phyloP scores from a whole-genome alignment of 2,113 vertebrate species.

The Cygnus buccinator region DNA sequence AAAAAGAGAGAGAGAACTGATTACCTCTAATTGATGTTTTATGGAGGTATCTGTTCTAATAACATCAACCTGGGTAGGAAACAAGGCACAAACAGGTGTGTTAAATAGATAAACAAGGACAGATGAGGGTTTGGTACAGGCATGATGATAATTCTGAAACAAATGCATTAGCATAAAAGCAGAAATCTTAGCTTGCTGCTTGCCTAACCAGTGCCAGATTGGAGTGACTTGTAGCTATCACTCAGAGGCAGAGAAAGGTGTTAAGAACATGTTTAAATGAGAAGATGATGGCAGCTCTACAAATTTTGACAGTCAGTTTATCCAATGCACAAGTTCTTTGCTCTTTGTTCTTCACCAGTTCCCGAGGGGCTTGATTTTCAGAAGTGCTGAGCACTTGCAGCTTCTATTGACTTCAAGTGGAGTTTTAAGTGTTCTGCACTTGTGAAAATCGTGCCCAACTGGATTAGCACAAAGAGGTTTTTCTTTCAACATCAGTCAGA shows the following conservation, averaged over 20 bases:
- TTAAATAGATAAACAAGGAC: slow-evolving; percentile 9
- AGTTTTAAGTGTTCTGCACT: slow-evolving; percentile 64
- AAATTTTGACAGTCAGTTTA: slow-evolving; percentile 69
- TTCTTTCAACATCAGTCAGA: slow-evolving; percentile 48
- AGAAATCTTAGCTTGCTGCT: slow-evolving; percentile 58
- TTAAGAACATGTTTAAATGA: slow-evolving; percentile 70
- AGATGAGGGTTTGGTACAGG: neutral
- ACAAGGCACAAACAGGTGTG: neutral
- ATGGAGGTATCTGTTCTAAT: neutral
- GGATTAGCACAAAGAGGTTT: slow-evolving; percentile 62
- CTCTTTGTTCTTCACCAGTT: slow-evolving; percentile 66
- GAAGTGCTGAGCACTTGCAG: slow-evolving; percentile 65
- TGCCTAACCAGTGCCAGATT: slow-evolving; percentile 65
- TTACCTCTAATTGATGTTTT: slow-evolving; percentile 6
- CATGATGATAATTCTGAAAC: slow-evolving; percentile 42
- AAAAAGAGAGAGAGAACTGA: neutral
- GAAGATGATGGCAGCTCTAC: slow-evolving; percentile 66
- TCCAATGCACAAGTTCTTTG: slow-evolving; percentile 64
- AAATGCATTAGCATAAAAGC: slow-evolving; percentile 50
- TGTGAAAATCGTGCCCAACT: slow-evolving; percentile 65
- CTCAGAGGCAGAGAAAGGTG: slow-evolving; percentile 68
- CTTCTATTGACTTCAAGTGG: slow-evolving; percentile 67
- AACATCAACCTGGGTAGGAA: neutral
- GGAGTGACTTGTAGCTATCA: slow-evolving; percentile 70
- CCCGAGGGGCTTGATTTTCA: slow-evolving; percentile 60